phyloP scores from a whole-genome alignment of 2,888 invertebrate genomes.

The Desoria tigrina region DNA sequence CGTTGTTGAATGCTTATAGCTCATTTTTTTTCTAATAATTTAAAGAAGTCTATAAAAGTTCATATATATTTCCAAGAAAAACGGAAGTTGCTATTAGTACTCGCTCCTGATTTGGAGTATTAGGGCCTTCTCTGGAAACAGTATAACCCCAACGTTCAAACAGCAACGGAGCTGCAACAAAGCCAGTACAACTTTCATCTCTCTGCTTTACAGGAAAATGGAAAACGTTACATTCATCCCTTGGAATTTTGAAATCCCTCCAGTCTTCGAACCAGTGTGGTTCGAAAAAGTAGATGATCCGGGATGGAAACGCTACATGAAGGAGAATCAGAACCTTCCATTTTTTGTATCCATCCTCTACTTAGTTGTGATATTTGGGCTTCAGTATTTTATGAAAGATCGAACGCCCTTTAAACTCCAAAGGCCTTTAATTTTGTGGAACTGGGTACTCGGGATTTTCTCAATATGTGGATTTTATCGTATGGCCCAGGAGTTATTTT shows the following conservation, averaged over 20 bases:
- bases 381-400: slow-evolving; percentile 88
- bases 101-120: too few relatives aligned
- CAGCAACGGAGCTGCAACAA: too few relatives aligned
- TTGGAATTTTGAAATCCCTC: slow-evolving; percentile 35
- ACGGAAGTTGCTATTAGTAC: too few relatives aligned
- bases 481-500: slow-evolving; percentile 32
- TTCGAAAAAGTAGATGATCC: slow-evolving; percentile 35
- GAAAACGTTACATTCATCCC: slow-evolving; percentile 11
- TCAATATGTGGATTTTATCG: slow-evolving; percentile 32
- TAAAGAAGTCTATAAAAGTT: too few relatives aligned
- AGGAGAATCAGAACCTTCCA: slow-evolving; percentile 26
- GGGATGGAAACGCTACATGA: slow-evolving; percentile 36
- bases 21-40: too few relatives aligned
- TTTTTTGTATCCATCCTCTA: slow-evolving; percentile 62
- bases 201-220: neutral
- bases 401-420: slow-evolving; percentile 86
- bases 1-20: too few relatives aligned
- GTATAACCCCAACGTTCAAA: too few relatives aligned
- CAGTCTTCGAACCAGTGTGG: slow-evolving; percentile 27
- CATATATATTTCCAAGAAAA: too few relatives aligned
- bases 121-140: too few relatives aligned
- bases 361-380: slow-evolving; percentile 89
- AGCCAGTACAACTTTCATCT: too few relatives aligned
- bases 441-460: slow-evolving; percentile 73
- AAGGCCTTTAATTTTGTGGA: slow-evolving; percentile 86